Evolutionary conservation across 2,888 invertebrate species (phyloP).

Genomic region (Meandrusa payeni): DNA sequence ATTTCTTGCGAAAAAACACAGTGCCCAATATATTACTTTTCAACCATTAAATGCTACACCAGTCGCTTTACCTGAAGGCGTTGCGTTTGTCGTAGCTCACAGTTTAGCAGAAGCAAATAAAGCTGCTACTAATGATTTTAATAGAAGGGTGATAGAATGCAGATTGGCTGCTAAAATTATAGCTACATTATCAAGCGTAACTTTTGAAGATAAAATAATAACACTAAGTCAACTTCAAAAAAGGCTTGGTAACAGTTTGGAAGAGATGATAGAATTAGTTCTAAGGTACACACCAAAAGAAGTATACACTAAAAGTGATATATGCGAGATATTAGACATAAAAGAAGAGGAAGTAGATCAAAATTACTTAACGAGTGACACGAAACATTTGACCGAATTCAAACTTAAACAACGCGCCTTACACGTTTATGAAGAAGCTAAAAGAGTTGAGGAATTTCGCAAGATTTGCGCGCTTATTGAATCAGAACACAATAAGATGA

Average conservation of each 20-base stretch:
- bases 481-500: conserved; percentile 37
- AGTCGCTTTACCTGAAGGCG: conserved; percentile 89
- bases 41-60: conserved; percentile 90
- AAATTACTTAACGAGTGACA: conserved; percentile 70
- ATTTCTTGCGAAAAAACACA: conserved; percentile 91
- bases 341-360: conserved; percentile 81
- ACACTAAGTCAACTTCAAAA: conserved; percentile 89
- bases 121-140: conserved; percentile 95
- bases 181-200: conserved; percentile 45
- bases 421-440: conserved; percentile 95
- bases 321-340: conserved; percentile 81
- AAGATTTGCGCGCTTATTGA: conserved; percentile 74
- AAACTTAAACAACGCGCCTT: conserved; percentile 92
- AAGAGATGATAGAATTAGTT: conserved; percentile 86
- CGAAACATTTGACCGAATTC: conserved; percentile 85
- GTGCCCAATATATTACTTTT: conserved; percentile 96
- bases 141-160: conserved; percentile 96
- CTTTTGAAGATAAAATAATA: conserved; percentile 83
- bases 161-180: conserved; percentile 92
- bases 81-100: conserved; percentile 96
- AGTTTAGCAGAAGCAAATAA: conserved; percentile 94
- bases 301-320: conserved; percentile 85
- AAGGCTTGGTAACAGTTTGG: conserved; percentile 80
- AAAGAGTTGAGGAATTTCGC: conserved; percentile 90
- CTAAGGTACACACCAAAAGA: conserved; percentile 82